phyloP scores from a whole-genome alignment of 2,113 vertebrate species.

The Platichthys flesus region DNA sequence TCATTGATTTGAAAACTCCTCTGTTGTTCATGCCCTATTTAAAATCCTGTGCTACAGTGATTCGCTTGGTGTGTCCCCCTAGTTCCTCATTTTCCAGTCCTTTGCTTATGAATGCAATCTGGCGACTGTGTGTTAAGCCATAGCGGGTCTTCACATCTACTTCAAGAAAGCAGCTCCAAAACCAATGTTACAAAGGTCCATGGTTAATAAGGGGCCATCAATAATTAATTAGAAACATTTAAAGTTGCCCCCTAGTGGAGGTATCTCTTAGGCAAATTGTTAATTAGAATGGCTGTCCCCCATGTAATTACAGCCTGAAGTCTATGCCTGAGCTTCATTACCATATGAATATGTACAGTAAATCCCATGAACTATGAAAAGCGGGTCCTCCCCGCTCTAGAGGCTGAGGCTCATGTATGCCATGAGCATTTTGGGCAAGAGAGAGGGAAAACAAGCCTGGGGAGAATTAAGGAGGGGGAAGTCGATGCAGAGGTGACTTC shows the following conservation, averaged over 20 bases:
- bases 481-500: neutral
- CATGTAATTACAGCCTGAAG: slow-evolving; percentile 76
- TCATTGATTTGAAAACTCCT: neutral
- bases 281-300: slow-evolving; percentile 73
- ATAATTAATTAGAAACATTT: slow-evolving; percentile 76
- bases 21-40: neutral
- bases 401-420: slow-evolving; percentile 25
- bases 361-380: slow-evolving; percentile 61
- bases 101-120: slow-evolving; percentile 24
- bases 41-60: neutral
- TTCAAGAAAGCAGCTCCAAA: slow-evolving; percentile 23
- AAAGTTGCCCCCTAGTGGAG: slow-evolving; percentile 65
- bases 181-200: slow-evolving; percentile 38
- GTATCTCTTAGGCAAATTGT: slow-evolving; percentile 72
- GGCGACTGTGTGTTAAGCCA: slow-evolving; percentile 15
- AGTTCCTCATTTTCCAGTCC: neutral
- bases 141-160: slow-evolving; percentile 19
- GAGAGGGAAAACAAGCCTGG: slow-evolving; percentile 20
- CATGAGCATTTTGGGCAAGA: slow-evolving; percentile 15
- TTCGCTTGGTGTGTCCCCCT: slow-evolving; percentile 5
- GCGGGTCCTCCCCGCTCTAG: slow-evolving; percentile 42
- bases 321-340: slow-evolving; percentile 64
- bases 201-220: slow-evolving; percentile 53
- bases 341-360: slow-evolving; percentile 63
- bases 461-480: slow-evolving; percentile 19